Base-by-base conservation (phyloP, 1,140 invertebrate genomes). In the Euura lappo region DNA sequence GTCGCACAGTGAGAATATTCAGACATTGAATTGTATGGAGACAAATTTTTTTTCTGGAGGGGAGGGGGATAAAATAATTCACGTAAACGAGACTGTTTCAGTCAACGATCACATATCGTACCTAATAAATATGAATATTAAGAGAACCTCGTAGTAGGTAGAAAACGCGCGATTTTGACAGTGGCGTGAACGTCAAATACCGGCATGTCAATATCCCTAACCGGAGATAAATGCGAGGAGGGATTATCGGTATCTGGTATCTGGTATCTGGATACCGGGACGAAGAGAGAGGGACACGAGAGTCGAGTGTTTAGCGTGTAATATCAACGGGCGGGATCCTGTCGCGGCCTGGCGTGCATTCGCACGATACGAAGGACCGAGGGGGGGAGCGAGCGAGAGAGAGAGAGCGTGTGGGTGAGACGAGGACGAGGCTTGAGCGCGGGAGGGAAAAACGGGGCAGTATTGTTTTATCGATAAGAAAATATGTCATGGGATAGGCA, bases 381-480 rank as follows among this genome's bases (percentile, higher is more conserved):
- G 28, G 28, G 28, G 28, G 28, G 28, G 28, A 28, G 28, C 28
- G 28, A 28, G 28, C 28, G 28, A 28, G 28, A 28, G 28, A 28
- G 28, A 28, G 28, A 28, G 28, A 28, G 28, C 28, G 28, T 28
- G 28, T 28, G 28, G 28, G 28, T 28, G 28, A 28, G 28, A 28
- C n/a, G 28, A 67, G 51, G 66, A 43, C 65, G 28, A 69, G 70
- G 10, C 46, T 47, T 64, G 43, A 10, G 28, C 68, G 67, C 71
- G 71, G 72, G 70, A 28, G 72, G 65, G 79, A 80, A 81, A 82
- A 76, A 81, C 78, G 79, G 81, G 79, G 80, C 51, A 78, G 76
- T 75, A 72, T 73, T 82, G 85, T 87, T 87, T 86, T 86, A 80
- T 86, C 86, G 83, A 87, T 87, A 87, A 77, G 73, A 60, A 60